Conservation (phyloP, 2,797 vertebrate species). For the Hoplostethus mediterraneus region DNA sequence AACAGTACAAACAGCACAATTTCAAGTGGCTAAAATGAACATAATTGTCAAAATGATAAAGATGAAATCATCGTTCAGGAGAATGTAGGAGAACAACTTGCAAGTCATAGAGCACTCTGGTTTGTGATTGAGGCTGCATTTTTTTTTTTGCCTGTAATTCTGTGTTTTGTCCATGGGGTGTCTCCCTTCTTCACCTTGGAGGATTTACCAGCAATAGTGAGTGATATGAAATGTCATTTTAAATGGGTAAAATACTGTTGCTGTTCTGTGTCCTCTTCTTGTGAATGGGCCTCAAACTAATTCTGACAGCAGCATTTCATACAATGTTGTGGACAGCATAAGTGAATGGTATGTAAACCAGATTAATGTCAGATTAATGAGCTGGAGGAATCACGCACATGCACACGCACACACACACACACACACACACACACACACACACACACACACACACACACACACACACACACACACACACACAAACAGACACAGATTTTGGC, state of each 20-base stretch:
- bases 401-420: constrained; percentile 18
- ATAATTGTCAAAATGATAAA: background rate
- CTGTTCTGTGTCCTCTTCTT: constrained; percentile 35
- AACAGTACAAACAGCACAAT: constrained; percentile 16
- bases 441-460: constrained; percentile 19
- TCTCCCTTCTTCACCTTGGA: constrained; percentile 41
- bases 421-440: constrained; percentile 20
- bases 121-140: background rate
- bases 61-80: constrained; percentile 20
- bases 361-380: constrained; percentile 72
- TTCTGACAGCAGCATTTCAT: constrained; percentile 54
- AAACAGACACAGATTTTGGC: constrained; percentile 36
- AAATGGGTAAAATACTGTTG: constrained; percentile 24
- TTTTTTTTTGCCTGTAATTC: constrained; percentile 15
- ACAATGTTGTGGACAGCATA: constrained; percentile 44
- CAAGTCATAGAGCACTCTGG: background rate
- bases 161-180: constrained; percentile 38
- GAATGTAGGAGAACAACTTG: background rate
- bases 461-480: constrained; percentile 15
- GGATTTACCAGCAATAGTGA: constrained; percentile 8
- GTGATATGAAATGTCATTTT: constrained; percentile 18
- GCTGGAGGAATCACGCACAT: constrained; percentile 35
- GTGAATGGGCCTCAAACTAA: constrained; percentile 44
- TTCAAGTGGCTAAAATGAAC: constrained; percentile 11
- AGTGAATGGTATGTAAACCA: constrained; percentile 55